Evolutionary conservation across 2,113 vertebrate species (phyloP).

Genomic region (Leptocoma aspasia): DNA sequence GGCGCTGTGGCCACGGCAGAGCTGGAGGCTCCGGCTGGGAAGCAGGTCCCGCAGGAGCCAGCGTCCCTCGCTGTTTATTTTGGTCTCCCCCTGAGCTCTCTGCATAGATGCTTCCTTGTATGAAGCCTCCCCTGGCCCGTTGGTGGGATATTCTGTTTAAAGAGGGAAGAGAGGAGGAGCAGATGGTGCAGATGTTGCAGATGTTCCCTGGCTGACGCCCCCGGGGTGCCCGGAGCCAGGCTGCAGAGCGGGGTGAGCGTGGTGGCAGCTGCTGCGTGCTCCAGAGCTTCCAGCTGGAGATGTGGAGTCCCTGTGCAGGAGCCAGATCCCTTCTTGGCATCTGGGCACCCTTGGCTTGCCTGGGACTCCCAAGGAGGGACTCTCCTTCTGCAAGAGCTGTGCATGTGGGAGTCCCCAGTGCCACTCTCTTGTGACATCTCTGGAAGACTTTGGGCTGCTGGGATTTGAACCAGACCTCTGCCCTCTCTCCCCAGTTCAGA

Average conservation of each 20-base stretch:
- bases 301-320: neutral
- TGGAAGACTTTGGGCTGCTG: neutral
- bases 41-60: neutral
- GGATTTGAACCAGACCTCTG: neutral
- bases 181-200: slow-evolving; percentile 3
- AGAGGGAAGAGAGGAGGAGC: neutral
- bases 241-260: rapidly evolving
- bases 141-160: neutral
- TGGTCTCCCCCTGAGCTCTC: neutral
- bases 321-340: neutral
- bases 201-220: neutral
- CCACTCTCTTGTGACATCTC: neutral
- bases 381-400: neutral
- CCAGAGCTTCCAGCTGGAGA: neutral
- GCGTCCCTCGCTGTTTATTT: neutral
- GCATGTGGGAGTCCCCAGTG: rapidly evolving
- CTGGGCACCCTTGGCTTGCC: neutral
- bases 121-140: neutral
- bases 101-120: neutral
- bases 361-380: neutral
- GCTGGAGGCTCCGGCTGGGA: neutral
- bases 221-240: rapidly evolving
- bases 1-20: rapidly evolving
- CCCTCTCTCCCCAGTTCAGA: neutral
- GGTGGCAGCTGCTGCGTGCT: neutral